Conservation (phyloP, 2,888 invertebrate species). For the Volucella bombylans region DNA sequence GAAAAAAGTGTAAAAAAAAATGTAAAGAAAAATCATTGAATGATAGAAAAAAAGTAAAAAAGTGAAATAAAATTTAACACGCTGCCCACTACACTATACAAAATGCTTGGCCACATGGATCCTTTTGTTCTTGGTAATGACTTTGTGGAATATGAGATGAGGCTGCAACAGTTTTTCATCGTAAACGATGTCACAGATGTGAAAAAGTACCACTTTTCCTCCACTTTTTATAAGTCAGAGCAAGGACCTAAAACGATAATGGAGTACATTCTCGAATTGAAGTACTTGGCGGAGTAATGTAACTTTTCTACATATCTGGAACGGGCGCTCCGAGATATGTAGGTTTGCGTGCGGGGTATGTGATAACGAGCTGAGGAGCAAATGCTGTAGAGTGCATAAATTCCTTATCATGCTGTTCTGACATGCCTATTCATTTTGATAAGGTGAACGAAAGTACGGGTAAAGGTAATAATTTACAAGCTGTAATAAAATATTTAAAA, state of each 20-base stretch:
- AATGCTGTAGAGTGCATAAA: neutral
- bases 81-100: neutral
- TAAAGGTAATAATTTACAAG: no score
- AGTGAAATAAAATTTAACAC: no score
- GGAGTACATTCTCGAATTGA: slow-evolving; percentile 50
- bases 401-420: no score
- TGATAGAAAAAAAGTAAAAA: no score
- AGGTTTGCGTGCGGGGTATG: neutral
- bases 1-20: no score
- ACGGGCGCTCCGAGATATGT: slow-evolving; percentile 19
- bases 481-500: no score
- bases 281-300: slow-evolving; percentile 47
- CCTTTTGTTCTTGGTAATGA: slow-evolving; percentile 58
- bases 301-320: slow-evolving; percentile 6
- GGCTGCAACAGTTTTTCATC: slow-evolving; percentile 50
- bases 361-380: slow-evolving; percentile 31
- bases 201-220: slow-evolving; percentile 41
- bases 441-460: no score
- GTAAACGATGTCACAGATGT: slow-evolving; percentile 49
- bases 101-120: slow-evolving; percentile 65
- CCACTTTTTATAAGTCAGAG: slow-evolving; percentile 42
- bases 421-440: no score
- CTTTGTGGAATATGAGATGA: slow-evolving; percentile 59
- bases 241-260: slow-evolving; percentile 40
- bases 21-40: no score